Base-by-base conservation (phyloP, 1,140 invertebrate genomes). In the Caligus rogercresseyi region DNA sequence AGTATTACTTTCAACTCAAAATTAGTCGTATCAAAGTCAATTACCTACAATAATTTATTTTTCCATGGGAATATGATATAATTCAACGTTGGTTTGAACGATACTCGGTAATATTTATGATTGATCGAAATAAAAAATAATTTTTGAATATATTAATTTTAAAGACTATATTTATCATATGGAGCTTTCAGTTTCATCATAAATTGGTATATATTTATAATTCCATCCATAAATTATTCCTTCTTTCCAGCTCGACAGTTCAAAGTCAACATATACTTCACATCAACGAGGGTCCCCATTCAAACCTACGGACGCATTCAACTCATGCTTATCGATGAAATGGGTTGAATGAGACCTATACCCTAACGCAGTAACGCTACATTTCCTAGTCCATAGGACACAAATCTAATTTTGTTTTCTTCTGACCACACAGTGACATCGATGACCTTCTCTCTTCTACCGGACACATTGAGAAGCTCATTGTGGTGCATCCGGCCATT, bases 161-260 rank as follows among this genome's bases (percentile, higher is more conserved):
- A n/a, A n/a, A n/a, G n/a, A n/a, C n/a, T n/a, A n/a, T n/a, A n/a
- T n/a, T n/a, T n/a, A n/a, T n/a, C n/a, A n/a, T n/a, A n/a, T n/a
- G n/a, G n/a, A n/a, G n/a, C n/a, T n/a, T n/a, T n/a, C n/a, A n/a
- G n/a, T n/a, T n/a, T n/a, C n/a, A n/a, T n/a, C n/a, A n/a, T n/a
- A n/a, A n/a, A n/a, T n/a, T n/a, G n/a, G n/a, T n/a, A n/a, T n/a
- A n/a, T n/a, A n/a, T n/a, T n/a, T n/a, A n/a, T n/a, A n/a, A n/a
- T n/a, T n/a, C n/a, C n/a, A n/a, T n/a, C n/a, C n/a, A n/a, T n/a
- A n/a, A n/a, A n/a, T n/a, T n/a, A n/a, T n/a, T n/a, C n/a, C n/a
- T n/a, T n/a, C n/a, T n/a, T n/a, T n/a, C 13, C 69, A 85, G 83
- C 87, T 0, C 86, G 91, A 73, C 89, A 92, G 69, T 91, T 87